Evolutionary conservation across 35 echinoderm and acorn worm species (phyloP), one percentile per base, ranked within the genome.

Genomic region (Apostichopus japonicus): DNA sequence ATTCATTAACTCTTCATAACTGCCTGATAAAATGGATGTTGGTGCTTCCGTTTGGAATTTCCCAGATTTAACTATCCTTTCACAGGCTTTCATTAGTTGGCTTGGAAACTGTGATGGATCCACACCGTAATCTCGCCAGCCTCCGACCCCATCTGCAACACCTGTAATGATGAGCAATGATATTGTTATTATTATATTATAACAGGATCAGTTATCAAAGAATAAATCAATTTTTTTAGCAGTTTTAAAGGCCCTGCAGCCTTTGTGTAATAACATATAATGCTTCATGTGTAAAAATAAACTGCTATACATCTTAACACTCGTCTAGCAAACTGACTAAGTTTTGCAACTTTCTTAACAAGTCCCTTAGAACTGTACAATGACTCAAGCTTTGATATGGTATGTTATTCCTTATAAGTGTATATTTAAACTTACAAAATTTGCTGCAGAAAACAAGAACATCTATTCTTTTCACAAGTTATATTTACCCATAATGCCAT

Each of bases 111-210:
- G 95, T 24, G 97, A 98, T 1, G 97, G 97, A 51, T 98, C 97
- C 22, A 98, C 93, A 19, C 97, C 97, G 51, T 98, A 98, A 77
- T 98, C 97, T 23, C 97, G 80, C 97, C 97, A 98, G 21, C 97
- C 97, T 21, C 97, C 97, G 51, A 98, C 97, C 53, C 97, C 97
- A 93, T 98, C 97, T 63, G 97, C 97, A 23, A 98, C 97, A 93
- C 97, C 97, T 98, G 82, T 17, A 84, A 14, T 79, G 56, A 54
- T 72, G 86, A 44, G 33, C 24, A 78, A 15, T n/a, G 78, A 24
- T 80, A 21, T 80, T 80, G 33, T 24, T 44, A 44, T 4, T 44
- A 44, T 44, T 44, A 44, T 44, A 44, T 44, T 44, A 44, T 44
- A 44, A 44, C 33, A 44, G 33, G 23, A 80, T 17, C 4, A 80